Evolutionary conservation across 2,113 vertebrate species (phyloP).

Genomic region (Coregonus clupeaformis): DNA sequence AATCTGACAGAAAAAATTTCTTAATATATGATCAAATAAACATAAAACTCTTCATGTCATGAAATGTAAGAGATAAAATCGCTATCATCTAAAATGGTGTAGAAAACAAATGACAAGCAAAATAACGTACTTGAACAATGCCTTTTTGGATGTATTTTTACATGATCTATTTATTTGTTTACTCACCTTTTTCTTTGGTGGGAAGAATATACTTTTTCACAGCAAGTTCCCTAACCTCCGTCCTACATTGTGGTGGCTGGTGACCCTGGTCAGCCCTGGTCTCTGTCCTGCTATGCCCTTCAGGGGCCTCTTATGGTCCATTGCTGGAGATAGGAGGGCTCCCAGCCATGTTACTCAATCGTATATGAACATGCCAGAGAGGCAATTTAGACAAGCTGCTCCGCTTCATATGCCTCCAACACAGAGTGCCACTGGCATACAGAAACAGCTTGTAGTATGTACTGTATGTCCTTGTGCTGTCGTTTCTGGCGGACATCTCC

Average conservation of each 20-base stretch:
- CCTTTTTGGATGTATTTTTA: neutral
- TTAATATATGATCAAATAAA: slow-evolving; percentile 31
- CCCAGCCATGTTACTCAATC: slow-evolving; percentile 35
- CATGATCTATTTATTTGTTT: slow-evolving; percentile 3
- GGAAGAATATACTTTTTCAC: neutral
- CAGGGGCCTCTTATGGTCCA: slow-evolving; percentile 28
- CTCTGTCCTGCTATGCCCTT: neutral
- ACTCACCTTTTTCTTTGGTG: slow-evolving; percentile 1
- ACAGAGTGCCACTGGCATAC: neutral
- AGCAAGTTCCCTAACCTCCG: neutral
- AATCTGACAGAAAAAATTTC: slow-evolving; percentile 24
- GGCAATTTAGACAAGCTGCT: slow-evolving; percentile 29
- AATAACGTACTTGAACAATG: slow-evolving; percentile 49
- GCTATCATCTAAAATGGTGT: neutral
- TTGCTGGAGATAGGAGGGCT: slow-evolving; percentile 51
- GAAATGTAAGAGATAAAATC: neutral
- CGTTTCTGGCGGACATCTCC: neutral
- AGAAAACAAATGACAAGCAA: slow-evolving; percentile 14
- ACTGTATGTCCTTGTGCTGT: neutral
- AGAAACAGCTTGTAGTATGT: neutral
- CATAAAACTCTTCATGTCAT: slow-evolving; percentile 22
- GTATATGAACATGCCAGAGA: slow-evolving; percentile 25
- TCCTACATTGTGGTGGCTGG: neutral
- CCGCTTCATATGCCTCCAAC: slow-evolving; percentile 18
- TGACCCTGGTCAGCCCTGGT: neutral